These are phyloP conservation scores for Cinclus mexicanus DNA, from an alignment of 2,113 vertebrate species.

Conservation along the genomic window DNA sequence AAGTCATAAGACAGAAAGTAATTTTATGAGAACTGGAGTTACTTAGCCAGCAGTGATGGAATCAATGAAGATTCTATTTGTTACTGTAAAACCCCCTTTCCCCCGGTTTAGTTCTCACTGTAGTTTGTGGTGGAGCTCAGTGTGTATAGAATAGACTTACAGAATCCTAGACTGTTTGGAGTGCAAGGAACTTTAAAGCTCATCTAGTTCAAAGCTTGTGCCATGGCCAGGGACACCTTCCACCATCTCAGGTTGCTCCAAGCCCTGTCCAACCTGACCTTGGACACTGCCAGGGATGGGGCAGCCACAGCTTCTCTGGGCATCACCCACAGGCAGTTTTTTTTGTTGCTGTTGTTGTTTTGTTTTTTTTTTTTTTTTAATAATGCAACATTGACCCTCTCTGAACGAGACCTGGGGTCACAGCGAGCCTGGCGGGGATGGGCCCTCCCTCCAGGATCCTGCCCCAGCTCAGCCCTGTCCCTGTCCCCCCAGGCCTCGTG, in stretches of 20 bases:
- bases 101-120: not conserved
- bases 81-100: rapidly evolving
- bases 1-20: rapidly evolving
- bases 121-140: not conserved
- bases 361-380: too few species aligned
- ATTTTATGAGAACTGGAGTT: rapidly evolving
- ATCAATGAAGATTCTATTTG: rapidly evolving
- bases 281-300: not conserved
- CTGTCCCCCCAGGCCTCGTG: conserved; percentile 82
- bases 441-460: not conserved
- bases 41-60: rapidly evolving
- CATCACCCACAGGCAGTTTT: not conserved
- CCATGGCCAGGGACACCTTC: not conserved
- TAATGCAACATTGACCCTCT: not conserved
- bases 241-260: not conserved
- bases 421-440: not conserved
- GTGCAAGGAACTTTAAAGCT: not conserved
- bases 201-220: not conserved
- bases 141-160: not conserved
- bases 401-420: not conserved
- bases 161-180: not conserved
- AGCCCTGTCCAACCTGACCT: rapidly evolving
- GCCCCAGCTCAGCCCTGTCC: not conserved
- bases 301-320: not conserved
- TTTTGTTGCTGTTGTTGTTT: too few species aligned